These are phyloP conservation scores for Rhabdomys dilectus DNA, from an alignment of 2,113 vertebrate species.

Conservation along the genomic window DNA sequence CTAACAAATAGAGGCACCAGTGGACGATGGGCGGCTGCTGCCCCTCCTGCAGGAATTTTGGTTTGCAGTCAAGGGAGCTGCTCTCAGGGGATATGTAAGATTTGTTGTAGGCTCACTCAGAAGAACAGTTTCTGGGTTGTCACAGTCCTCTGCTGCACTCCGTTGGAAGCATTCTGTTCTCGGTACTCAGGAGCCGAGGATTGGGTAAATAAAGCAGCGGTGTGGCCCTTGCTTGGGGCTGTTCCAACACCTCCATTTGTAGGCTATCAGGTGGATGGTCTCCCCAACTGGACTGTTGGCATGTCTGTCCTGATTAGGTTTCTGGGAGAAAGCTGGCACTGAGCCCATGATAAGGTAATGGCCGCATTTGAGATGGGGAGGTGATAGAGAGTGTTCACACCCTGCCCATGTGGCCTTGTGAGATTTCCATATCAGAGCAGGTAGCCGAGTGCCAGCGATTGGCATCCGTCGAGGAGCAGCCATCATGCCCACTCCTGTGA, in stretches of 20 bases:
- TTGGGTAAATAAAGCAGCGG: conserved; percentile 5
- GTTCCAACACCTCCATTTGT: conserved; percentile 60
- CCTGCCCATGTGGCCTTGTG: not conserved
- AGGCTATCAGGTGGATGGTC: conserved; percentile 33
- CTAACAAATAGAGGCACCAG: conserved; percentile 84
- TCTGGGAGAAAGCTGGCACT: conserved; percentile 39
- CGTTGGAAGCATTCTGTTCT: not conserved
- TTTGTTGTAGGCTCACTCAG: conserved; percentile 36
- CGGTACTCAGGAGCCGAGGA: not conserved
- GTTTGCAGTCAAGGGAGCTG: conserved; percentile 67
- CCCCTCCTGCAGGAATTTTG: conserved; percentile 72
- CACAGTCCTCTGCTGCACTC: not conserved
- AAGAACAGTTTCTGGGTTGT: conserved; percentile 31
- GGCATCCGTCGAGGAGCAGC: not conserved
- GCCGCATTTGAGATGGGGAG: not conserved
- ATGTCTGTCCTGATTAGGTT: conserved; percentile 51
- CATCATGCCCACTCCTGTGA: not conserved
- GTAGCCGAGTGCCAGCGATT: not conserved
- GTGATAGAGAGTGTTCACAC: not conserved
- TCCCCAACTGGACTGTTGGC: not conserved
- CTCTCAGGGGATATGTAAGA: not conserved
- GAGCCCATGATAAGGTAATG: conserved; percentile 7
- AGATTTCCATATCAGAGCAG: not conserved
- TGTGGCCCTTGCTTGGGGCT: conserved; percentile 22
- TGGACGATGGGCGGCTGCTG: conserved; percentile 86